phyloP scores from a whole-genome alignment of 2,797 vertebrate genomes.

The Gymnopithys bicolor region DNA sequence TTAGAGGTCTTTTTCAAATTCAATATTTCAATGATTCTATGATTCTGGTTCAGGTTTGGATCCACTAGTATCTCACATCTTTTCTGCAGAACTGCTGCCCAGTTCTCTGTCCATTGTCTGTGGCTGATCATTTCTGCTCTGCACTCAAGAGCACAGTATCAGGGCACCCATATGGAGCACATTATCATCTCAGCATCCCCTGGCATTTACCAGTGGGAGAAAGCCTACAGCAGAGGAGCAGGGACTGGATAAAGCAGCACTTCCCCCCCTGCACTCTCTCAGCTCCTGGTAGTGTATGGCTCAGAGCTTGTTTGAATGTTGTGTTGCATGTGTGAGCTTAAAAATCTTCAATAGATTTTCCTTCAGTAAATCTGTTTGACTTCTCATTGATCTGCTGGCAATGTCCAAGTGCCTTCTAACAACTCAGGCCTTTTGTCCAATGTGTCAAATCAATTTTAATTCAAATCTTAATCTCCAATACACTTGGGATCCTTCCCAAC shows the following conservation, averaged over 20 bases:
- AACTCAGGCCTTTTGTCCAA: not conserved
- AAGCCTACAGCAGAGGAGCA: not conserved
- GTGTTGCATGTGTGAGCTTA: not conserved
- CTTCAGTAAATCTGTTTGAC: not conserved
- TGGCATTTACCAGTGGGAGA: not conserved
- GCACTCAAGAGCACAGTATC: fast-evolving
- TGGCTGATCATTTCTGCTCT: not conserved
- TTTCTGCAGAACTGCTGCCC: not conserved
- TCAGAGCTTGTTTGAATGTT: not conserved
- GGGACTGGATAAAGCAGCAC: not conserved
- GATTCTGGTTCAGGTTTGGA: not conserved
- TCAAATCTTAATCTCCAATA: not conserved
- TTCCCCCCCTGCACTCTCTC: not conserved
- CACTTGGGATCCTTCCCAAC: not conserved
- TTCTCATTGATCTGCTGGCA: not conserved
- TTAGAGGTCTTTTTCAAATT: not conserved
- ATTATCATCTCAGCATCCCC: not conserved
- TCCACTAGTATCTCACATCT: not conserved
- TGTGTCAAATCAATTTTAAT: not conserved
- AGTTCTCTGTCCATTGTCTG: not conserved
- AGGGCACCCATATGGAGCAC: not conserved
- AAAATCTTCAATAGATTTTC: not conserved
- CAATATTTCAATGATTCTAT: not conserved
- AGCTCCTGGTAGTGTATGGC: not conserved
- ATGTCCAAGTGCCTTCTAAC: not conserved